These are phyloP conservation scores for Poeciliopsis presidionis DNA, from an alignment of 2,797 vertebrate species.

Conservation along the genomic window DNA sequence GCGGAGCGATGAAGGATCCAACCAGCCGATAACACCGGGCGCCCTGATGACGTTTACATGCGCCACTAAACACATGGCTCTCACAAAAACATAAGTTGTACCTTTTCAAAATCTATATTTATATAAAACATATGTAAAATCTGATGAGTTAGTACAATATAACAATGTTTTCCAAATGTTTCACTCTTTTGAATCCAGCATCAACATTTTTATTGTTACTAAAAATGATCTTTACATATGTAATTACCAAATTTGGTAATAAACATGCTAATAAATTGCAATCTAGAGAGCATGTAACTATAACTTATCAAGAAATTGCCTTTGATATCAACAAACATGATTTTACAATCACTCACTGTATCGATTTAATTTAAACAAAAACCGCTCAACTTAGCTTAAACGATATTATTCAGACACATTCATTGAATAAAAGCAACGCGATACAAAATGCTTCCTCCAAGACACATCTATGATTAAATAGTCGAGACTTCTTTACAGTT, in stretches of 20 bases:
- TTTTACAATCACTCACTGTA: too few species aligned
- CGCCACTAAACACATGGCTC: conserved; percentile 64
- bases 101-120: neutral
- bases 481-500: conserved; percentile 38
- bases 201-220: neutral
- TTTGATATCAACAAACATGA: too few species aligned
- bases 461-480: conserved; percentile 40
- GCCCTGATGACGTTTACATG: neutral
- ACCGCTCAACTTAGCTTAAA: conserved; percentile 12
- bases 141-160: neutral
- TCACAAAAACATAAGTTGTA: conserved; percentile 60
- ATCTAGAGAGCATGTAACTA: neutral
- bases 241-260: neutral
- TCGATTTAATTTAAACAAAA: neutral
- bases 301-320: neutral
- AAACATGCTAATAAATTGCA: neutral
- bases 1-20: conserved; percentile 8
- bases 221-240: neutral
- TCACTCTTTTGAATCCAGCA: neutral
- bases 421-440: conserved; percentile 32
- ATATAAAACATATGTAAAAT: neutral
- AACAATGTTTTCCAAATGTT: neutral
- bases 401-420: conserved; percentile 53
- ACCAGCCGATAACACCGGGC: conserved; percentile 14
- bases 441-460: conserved; percentile 48